Conservation (phyloP, 2,797 vertebrate species). For the Protosalanx chinensis region DNA sequence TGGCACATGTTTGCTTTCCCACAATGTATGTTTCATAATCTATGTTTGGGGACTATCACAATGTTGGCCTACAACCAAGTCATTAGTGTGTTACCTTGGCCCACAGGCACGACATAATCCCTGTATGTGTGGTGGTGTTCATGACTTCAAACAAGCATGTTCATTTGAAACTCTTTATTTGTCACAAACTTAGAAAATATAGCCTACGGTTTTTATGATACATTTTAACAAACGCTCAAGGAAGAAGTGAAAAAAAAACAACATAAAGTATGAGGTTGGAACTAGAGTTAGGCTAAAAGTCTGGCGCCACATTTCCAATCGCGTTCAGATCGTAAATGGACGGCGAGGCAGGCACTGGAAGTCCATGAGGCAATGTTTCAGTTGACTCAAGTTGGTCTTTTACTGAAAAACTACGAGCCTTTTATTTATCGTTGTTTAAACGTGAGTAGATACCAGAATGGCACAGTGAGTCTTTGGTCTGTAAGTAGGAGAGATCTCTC, state of each 20-base stretch:
- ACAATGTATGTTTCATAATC: too few relatives aligned
- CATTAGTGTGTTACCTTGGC: too few relatives aligned
- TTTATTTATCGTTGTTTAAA: conserved; percentile 69
- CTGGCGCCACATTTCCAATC: background rate
- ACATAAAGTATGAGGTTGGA: background rate
- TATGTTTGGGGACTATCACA: too few relatives aligned
- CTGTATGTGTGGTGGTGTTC: background rate
- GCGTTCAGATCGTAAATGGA: background rate
- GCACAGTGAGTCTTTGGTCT: conserved; percentile 74
- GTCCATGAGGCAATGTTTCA: background rate
- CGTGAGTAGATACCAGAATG: conserved; percentile 68
- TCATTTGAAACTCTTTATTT: conserved; percentile 4
- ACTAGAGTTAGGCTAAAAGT: background rate
- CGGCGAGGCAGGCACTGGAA: too few relatives aligned
- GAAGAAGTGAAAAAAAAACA: too few relatives aligned
- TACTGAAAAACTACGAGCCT: too few relatives aligned
- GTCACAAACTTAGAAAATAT: background rate
- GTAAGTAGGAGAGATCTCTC: conserved; percentile 76
- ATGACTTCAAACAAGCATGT: background rate
- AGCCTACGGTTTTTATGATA: background rate
- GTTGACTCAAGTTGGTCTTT: background rate
- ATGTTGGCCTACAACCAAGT: too few relatives aligned
- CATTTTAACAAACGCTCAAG: background rate
- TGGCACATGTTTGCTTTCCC: too few relatives aligned
- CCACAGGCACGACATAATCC: too few relatives aligned